These are phyloP conservation scores for Sebastes alutus DNA, from an alignment of 2,797 vertebrate species.

Conservation along the genomic window DNA sequence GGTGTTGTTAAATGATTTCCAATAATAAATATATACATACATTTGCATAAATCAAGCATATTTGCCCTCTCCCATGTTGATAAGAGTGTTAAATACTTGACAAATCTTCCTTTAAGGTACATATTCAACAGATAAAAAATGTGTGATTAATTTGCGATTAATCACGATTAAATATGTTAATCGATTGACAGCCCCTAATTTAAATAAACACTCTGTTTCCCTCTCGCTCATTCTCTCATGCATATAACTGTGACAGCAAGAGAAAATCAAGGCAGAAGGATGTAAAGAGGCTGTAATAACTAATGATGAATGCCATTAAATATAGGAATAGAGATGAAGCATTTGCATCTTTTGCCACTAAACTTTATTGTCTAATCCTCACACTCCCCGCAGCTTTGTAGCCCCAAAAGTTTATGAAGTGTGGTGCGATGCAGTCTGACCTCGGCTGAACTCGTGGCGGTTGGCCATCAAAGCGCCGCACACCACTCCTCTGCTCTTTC, in stretches of 20 bases:
- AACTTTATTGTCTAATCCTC: slow-evolving; percentile 48
- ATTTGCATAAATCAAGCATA: no score
- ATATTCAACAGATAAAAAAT: no score
- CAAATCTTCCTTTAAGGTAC: no score
- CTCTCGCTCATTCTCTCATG: neutral
- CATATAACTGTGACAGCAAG: neutral
- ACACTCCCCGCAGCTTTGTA: slow-evolving; percentile 14
- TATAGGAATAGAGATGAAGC: slow-evolving; percentile 33
- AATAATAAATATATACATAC: no score
- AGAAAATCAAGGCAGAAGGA: neutral
- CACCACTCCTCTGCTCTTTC: slow-evolving; percentile 35
- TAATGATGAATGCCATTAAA: slow-evolving; percentile 44
- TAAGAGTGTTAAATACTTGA: no score
- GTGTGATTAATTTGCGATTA: no score
- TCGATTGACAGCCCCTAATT: no score
- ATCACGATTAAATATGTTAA: no score
- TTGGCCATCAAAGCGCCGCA: slow-evolving; percentile 41
- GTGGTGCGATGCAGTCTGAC: slow-evolving; percentile 24
- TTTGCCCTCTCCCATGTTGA: no score
- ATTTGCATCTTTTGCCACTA: slow-evolving; percentile 36
- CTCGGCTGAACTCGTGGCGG: slow-evolving; percentile 45
- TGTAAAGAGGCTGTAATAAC: slow-evolving; percentile 17
- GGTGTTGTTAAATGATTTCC: no score
- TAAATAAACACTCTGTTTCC: no score
- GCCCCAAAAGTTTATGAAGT: slow-evolving; percentile 57